phyloP scores from a whole-genome alignment of 2,113 vertebrate genomes.

The Oxyruncus cristatus region DNA sequence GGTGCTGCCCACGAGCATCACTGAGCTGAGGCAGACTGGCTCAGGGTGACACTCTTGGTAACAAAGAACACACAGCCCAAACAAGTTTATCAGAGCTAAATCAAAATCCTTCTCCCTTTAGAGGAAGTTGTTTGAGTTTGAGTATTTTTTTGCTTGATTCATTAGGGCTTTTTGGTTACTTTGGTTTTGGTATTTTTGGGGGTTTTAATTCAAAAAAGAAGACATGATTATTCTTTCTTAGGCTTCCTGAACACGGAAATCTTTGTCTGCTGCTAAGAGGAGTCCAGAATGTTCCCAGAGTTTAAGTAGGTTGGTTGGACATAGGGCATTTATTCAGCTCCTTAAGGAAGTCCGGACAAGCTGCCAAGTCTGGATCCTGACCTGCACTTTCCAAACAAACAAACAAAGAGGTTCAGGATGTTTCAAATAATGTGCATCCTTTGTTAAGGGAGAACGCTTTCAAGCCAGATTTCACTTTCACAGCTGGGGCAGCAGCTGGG shows the following conservation, averaged over 20 bases:
- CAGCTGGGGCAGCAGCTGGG: background rate
- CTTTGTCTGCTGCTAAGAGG: background rate
- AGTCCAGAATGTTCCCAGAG: background rate
- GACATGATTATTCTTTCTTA: background rate
- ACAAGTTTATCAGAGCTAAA: background rate
- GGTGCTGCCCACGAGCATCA: background rate
- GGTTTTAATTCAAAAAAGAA: background rate
- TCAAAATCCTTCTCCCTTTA: background rate
- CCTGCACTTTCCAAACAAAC: background rate
- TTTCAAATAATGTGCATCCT: background rate
- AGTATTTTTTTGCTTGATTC: background rate
- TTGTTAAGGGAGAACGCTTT: background rate
- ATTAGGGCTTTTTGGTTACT: background rate
- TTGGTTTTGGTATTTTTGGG: background rate
- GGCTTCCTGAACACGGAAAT: background rate
- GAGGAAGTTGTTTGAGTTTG: background rate
- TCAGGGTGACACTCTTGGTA: background rate
- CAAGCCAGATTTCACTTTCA: background rate
- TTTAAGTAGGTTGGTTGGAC: background rate
- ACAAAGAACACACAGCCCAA: background rate
- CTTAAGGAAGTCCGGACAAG: background rate
- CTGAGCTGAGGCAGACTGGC: background rate
- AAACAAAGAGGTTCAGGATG: background rate
- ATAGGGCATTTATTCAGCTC: background rate
- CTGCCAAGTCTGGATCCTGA: constrained; percentile 2